Evolutionary conservation across 2,888 invertebrate genomes (phyloP).

Genomic region (Ophion costatus): DNA sequence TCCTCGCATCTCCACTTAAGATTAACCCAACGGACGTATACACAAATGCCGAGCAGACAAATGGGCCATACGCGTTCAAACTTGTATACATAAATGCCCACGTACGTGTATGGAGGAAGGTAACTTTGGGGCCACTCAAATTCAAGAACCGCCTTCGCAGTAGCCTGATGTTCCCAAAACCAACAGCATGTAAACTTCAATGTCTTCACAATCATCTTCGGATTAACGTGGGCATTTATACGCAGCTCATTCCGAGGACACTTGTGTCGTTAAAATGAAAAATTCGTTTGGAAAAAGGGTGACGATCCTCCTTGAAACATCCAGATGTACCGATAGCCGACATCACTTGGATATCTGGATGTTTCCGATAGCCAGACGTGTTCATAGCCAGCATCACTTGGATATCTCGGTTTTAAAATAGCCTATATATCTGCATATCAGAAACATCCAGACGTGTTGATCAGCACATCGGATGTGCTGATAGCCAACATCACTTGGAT

Average conservation of each 20-base stretch:
- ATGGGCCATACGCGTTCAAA: background rate
- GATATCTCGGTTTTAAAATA: too few species aligned
- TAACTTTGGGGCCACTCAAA: background rate
- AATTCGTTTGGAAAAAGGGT: background rate
- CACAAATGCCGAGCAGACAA: background rate
- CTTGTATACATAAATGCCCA: background rate
- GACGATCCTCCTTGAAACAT: background rate
- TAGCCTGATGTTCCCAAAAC: background rate
- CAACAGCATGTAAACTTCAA: background rate
- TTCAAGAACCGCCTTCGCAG: background rate
- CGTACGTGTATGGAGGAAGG: background rate
- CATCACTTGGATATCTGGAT: too few species aligned
- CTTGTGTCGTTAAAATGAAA: background rate
- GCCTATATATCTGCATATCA: too few species aligned
- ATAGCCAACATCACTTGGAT: too few species aligned
- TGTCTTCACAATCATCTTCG: background rate
- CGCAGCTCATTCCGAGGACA: background rate
- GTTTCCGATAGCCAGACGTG: too few species aligned
- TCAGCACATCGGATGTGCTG: too few species aligned
- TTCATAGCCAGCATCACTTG: too few species aligned
- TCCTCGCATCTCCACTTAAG: constrained; percentile 43
- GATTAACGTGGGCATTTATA: background rate
- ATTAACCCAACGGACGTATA: constrained; percentile 8
- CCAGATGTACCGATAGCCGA: background rate
- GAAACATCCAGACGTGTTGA: too few species aligned